Evolutionary conservation across 2,113 vertebrate species (phyloP).

Genomic region (Bombycilla garrulus): DNA sequence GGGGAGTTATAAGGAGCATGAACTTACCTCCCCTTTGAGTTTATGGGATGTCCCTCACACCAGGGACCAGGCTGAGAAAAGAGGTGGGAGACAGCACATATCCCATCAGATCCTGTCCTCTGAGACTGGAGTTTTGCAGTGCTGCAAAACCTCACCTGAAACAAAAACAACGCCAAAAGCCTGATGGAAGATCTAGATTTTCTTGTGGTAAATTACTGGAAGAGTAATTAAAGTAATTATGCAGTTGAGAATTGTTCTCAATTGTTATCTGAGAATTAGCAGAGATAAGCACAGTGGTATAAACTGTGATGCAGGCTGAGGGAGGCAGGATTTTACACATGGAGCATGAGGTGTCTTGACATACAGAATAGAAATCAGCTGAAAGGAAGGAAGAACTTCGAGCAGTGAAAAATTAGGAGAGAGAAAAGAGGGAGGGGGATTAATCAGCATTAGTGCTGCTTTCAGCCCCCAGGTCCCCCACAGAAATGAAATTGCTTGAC

Average conservation of each 20-base stretch:
- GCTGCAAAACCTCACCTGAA: constrained; percentile 67
- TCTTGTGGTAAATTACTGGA: neutral
- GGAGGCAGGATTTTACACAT: neutral
- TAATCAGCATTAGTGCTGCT: constrained; percentile 30
- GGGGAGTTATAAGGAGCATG: neutral
- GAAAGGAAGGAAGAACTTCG: neutral
- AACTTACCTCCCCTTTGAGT: neutral
- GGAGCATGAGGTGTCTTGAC: neutral
- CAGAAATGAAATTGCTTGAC: constrained; percentile 4
- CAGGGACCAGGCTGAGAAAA: constrained; percentile 68
- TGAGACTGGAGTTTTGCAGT: constrained; percentile 33
- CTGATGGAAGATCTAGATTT: constrained; percentile 48
- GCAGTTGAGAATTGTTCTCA: neutral
- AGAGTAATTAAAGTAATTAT: neutral
- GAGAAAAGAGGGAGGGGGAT: neutral
- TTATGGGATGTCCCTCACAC: neutral
- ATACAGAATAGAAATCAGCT: neutral
- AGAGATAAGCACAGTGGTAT: neutral
- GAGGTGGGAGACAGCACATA: constrained; percentile 47
- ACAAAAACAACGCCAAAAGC: constrained; percentile 17
- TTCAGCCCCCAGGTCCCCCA: neutral
- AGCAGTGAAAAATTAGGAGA: neutral
- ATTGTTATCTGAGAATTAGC: neutral
- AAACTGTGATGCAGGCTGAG: neutral
- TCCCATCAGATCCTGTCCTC: constrained; percentile 68